Evolutionary conservation across 1,140 invertebrate genomes (phyloP).

Genomic region (Cecropterus lyciades): DNA sequence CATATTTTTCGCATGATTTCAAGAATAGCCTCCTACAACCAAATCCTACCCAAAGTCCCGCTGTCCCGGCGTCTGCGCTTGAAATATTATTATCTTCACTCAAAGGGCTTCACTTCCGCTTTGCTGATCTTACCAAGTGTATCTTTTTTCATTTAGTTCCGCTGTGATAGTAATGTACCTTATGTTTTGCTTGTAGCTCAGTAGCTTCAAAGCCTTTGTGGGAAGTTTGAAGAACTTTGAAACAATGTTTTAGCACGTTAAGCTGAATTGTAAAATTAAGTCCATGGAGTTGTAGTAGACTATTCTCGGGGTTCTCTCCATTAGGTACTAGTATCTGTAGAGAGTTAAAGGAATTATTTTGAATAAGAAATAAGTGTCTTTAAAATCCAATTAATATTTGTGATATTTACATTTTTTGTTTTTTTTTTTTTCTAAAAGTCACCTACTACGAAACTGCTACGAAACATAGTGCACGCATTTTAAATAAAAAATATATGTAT

Average conservation of each 20-base stretch:
- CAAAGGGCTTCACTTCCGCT: constrained; percentile 70
- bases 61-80: constrained; percentile 58
- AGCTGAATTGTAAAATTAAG: not conserved
- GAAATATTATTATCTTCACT: constrained; percentile 73
- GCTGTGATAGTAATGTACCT: constrained; percentile 40
- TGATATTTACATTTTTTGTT: no score
- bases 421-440: no score
- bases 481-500: no score
- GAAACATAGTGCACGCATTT: no score
- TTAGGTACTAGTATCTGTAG: no score
- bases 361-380: no score
- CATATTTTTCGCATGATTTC: not conserved
- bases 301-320: no score
- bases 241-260: not conserved
- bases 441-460: no score
- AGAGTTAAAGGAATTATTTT: no score
- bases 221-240: not conserved
- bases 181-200: constrained; percentile 17
- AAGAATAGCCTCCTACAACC: constrained; percentile 40
- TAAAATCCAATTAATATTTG: no score
- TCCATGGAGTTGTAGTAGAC: no score
- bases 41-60: constrained; percentile 51
- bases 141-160: constrained; percentile 63
- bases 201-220: not conserved
- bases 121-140: constrained; percentile 63